Evolutionary conservation across 1,140 invertebrate genomes (phyloP).

Genomic region (Panonychus citri): DNA sequence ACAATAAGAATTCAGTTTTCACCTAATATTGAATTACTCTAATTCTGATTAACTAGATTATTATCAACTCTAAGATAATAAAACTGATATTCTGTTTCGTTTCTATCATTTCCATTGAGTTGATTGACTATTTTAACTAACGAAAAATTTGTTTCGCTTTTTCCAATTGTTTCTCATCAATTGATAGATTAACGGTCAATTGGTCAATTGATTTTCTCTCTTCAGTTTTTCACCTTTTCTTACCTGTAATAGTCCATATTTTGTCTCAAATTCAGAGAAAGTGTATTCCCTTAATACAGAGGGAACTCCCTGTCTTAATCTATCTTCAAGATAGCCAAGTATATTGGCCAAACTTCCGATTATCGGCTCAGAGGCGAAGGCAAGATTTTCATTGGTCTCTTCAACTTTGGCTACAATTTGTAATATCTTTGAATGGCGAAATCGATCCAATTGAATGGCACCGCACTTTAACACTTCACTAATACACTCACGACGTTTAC

Average conservation of each 20-base stretch:
- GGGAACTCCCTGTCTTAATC: conserved; percentile 20
- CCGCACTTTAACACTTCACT: conserved; percentile 64
- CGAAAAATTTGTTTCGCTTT: too few species aligned
- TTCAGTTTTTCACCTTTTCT: too few species aligned
- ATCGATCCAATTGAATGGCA: conserved; percentile 51
- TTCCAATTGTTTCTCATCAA: too few species aligned
- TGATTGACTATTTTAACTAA: too few species aligned
- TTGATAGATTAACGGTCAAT: too few species aligned
- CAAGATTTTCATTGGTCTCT: conserved; percentile 47
- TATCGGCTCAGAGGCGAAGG: conserved; percentile 73
- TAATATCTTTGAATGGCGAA: conserved; percentile 62
- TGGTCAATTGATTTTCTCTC: too few species aligned
- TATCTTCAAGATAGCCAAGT: conserved; percentile 39
- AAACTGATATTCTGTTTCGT: too few species aligned
- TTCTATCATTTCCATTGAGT: too few species aligned
- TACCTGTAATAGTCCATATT: conserved; percentile 77
- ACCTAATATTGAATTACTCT: too few species aligned
- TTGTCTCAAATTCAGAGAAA: conserved; percentile 72
- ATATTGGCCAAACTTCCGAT: conserved; percentile 66
- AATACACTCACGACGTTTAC: conserved; percentile 69
- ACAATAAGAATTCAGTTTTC: too few species aligned
- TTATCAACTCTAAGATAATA: too few species aligned
- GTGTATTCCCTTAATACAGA: conserved; percentile 37
- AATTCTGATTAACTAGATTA: too few species aligned
- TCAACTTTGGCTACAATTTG: conserved; percentile 29